These are phyloP conservation scores for Luperina nickerlii DNA, from an alignment of 2,888 invertebrate genomes.

Conservation along the genomic window DNA sequence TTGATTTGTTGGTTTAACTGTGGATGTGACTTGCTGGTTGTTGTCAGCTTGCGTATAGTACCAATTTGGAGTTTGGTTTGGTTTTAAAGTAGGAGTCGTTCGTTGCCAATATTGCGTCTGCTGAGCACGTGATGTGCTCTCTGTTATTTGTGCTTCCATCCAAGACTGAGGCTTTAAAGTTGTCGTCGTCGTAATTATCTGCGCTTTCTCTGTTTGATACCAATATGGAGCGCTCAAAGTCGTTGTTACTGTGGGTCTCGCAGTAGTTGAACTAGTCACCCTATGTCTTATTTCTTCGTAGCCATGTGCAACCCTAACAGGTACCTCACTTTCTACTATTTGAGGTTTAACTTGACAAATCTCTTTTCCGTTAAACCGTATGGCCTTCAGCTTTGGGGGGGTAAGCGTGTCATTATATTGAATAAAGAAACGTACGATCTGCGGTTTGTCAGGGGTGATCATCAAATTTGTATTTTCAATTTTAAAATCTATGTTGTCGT, in stretches of 20 bases:
- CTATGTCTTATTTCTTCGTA: background rate
- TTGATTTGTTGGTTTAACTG: conserved; percentile 15
- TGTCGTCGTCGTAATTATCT: conserved; percentile 20
- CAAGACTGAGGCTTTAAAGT: conserved; percentile 30
- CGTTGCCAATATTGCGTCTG: conserved; percentile 38
- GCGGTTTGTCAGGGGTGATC: conserved; percentile 87
- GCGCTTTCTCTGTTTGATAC: conserved; percentile 24
- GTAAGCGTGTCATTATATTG: conserved; percentile 85
- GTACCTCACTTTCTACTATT: background rate
- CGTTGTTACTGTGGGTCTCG: background rate
- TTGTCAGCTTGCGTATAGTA: conserved; percentile 10
- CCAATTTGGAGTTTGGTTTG: conserved; percentile 29
- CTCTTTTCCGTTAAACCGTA: conserved; percentile 90
- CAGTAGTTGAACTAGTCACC: conserved; percentile 15
- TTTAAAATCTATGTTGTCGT: conserved; percentile 90
- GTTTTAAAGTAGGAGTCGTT: conserved; percentile 29
- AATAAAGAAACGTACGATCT: conserved; percentile 90
- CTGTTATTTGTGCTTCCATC: conserved; percentile 13
- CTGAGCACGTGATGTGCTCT: conserved; percentile 2
- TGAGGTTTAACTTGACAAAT: conserved; percentile 78
- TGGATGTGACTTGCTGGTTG: conserved; percentile 14
- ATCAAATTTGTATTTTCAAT: conserved; percentile 89
- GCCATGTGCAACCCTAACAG: background rate
- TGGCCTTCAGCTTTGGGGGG: conserved; percentile 84
- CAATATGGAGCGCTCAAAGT: conserved; percentile 20